A percentile compares a stretch with the other conserved stretches of the same genome.
Conservation (phyloP, 2,797 vertebrate genomes). For the Sciurus carolinensis region DNA sequence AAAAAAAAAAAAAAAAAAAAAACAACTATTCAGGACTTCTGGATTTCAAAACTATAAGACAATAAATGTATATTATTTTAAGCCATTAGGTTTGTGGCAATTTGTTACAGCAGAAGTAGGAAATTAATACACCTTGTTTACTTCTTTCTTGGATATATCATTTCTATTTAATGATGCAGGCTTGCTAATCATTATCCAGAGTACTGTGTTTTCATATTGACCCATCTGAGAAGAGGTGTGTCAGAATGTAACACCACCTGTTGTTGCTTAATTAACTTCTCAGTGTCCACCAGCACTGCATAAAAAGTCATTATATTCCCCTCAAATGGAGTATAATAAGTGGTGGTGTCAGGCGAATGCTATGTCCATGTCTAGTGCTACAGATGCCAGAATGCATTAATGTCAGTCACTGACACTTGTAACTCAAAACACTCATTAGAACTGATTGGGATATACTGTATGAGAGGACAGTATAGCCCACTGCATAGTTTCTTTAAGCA, state of each 20-base stretch:
- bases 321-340: neutral
- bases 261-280: neutral
- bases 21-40: neutral
- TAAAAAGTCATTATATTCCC: neutral
- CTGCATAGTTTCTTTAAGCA: neutral
- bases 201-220: constrained; percentile 49
- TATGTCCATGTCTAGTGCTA: neutral
- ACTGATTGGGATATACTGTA: neutral
- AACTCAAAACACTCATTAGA: neutral
- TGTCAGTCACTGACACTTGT: neutral
- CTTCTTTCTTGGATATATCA: neutral
- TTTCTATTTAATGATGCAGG: constrained; percentile 23
- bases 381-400: neutral
- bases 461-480: neutral
- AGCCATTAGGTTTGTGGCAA: no score
- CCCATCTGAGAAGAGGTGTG: neutral
- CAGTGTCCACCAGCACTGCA: neutral
- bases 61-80: neutral
- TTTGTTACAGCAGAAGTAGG: neutral
- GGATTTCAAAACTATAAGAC: neutral
- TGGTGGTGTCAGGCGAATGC: neutral
- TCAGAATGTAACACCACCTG: neutral
- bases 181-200: neutral
- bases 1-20: no score
- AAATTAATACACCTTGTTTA: neutral